Conservation (phyloP, 2,888 invertebrate species). For the Gymnocheta viridis region DNA sequence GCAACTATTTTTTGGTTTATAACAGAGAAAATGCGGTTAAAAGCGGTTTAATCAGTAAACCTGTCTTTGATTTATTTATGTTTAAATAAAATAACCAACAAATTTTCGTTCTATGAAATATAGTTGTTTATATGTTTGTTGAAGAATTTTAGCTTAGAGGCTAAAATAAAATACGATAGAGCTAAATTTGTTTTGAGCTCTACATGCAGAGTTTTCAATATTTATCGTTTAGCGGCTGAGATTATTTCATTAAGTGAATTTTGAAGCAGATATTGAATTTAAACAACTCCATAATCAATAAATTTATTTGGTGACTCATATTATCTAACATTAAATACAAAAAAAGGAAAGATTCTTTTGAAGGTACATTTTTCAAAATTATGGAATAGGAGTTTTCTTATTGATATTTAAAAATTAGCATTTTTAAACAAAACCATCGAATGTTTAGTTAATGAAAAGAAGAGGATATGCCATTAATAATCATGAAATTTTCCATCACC, state of each 20-base stretch:
- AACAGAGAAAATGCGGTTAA: slow-evolving; percentile 52
- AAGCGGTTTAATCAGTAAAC: slow-evolving; percentile 66
- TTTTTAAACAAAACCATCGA: too few species aligned
- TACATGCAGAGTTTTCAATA: slow-evolving; percentile 7
- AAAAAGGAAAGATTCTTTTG: too few species aligned
- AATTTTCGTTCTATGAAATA: not conserved
- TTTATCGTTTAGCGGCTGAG: not conserved
- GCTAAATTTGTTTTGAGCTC: not conserved
- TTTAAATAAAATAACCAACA: slow-evolving; percentile 47
- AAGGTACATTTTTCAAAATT: too few species aligned
- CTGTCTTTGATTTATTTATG: slow-evolving; percentile 66
- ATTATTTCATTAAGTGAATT: not conserved
- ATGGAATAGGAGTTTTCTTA: too few species aligned
- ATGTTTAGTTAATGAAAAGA: too few species aligned
- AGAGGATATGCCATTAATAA: too few species aligned
- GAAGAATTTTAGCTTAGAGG: not conserved
- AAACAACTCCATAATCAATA: too few species aligned
- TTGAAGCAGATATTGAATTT: not conserved
- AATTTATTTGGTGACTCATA: too few species aligned
- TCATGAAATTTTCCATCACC: too few species aligned
- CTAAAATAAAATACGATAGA: slow-evolving; percentile 8
- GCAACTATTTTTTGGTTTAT: slow-evolving; percentile 47
- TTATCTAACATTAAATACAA: too few species aligned
- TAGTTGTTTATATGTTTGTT: not conserved
- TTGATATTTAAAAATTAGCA: too few species aligned